These are phyloP conservation scores for Polyommatus icarus DNA, from an alignment of 2,888 invertebrate species.

Conservation along the genomic window DNA sequence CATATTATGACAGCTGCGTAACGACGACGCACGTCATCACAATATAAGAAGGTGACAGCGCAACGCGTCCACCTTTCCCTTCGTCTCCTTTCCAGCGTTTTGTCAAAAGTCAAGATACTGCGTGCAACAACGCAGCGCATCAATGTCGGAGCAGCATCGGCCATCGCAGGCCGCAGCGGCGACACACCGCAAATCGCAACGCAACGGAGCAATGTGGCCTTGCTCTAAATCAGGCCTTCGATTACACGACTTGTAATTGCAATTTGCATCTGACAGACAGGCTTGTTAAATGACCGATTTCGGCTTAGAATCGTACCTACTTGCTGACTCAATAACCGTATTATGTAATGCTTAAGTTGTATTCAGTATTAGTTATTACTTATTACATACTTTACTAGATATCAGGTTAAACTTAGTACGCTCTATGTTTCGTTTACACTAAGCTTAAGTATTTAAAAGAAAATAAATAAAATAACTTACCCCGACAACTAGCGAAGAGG, in stretches of 20 bases:
- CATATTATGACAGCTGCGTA: too few species aligned
- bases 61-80: too few species aligned
- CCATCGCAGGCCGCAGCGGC: background rate
- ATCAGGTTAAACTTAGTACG: too few species aligned
- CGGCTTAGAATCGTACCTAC: background rate
- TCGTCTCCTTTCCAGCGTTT: too few species aligned
- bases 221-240: constrained; percentile 5
- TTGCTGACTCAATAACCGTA: background rate
- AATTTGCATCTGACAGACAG: constrained; percentile 18
- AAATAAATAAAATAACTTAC: background rate
- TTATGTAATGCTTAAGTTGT: background rate
- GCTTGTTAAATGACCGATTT: background rate
- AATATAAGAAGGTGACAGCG: too few species aligned
- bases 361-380: too few species aligned
- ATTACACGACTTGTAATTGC: constrained; percentile 21
- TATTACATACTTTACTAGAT: too few species aligned
- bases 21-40: too few species aligned
- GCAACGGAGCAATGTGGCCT: background rate
- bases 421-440: too few species aligned
- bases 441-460: background rate
- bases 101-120: too few species aligned
- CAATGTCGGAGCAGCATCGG: too few species aligned
- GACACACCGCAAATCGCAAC: background rate
- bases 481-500: background rate
- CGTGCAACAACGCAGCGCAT: too few species aligned